phyloP scores from a whole-genome alignment of 2,113 vertebrate genomes.

The Opisthocomus hoazin region DNA sequence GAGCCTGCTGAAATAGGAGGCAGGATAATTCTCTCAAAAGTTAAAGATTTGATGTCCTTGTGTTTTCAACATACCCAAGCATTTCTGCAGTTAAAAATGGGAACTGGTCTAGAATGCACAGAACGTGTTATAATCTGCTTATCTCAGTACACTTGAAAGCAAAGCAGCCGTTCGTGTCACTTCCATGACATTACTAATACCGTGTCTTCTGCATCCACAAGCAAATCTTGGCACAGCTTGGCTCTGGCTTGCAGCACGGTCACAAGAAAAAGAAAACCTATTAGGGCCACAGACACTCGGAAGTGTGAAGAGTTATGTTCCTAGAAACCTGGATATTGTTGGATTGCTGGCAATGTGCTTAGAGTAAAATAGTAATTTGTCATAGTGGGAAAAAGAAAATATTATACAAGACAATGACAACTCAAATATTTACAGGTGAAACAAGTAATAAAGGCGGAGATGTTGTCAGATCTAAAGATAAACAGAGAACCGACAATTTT shows the following conservation, averaged over 20 bases:
- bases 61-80: neutral
- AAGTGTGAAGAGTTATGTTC: neutral
- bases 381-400: neutral
- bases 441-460: neutral
- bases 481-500: constrained; percentile 21
- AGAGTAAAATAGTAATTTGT: neutral
- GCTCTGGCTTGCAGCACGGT: neutral
- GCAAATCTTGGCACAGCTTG: neutral
- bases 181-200: neutral
- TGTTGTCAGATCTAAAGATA: constrained; percentile 17
- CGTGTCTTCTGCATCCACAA: neutral
- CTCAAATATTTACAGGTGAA: constrained; percentile 42
- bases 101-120: neutral
- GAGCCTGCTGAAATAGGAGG: neutral
- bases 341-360: neutral
- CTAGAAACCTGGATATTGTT: neutral
- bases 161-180: neutral
- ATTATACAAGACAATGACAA: neutral
- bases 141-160: neutral
- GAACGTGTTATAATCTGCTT: neutral
- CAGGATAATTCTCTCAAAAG: neutral
- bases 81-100: constrained; percentile 2
- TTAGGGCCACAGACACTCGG: neutral
- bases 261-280: neutral
- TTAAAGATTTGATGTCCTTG: neutral